Conservation (phyloP, 2,113 vertebrate genomes). For the Nicator chloris region DNA sequence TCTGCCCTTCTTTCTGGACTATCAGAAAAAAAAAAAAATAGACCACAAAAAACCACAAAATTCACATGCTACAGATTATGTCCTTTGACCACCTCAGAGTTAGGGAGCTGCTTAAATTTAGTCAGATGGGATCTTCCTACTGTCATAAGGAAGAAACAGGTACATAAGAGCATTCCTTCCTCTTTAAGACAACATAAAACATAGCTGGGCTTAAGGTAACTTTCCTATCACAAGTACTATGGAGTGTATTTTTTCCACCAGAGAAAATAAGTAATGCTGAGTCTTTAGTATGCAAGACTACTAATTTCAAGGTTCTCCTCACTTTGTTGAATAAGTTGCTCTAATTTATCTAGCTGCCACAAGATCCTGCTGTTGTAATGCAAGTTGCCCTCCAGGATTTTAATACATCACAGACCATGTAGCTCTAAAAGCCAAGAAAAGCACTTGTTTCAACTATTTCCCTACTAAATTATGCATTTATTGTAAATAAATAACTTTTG, state of each 20-base stretch:
- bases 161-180: not conserved
- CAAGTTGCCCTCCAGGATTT: not conserved
- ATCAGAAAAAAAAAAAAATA: not conserved
- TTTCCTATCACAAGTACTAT: not conserved
- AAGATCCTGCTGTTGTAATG: not conserved
- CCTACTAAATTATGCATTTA: not conserved
- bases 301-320: slow-evolving; percentile 25
- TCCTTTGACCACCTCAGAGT: not conserved
- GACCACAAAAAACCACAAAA: too few relatives aligned
- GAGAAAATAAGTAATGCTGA: not conserved
- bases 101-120: not conserved
- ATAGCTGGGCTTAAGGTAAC: not conserved
- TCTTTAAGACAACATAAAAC: not conserved
- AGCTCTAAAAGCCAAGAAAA: not conserved
- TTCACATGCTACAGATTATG: not conserved
- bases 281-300: not conserved
- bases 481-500: not conserved
- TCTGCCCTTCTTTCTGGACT: not conserved
- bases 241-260: not conserved
- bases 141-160: not conserved
- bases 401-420: not conserved
- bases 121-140: not conserved
- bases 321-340: not conserved
- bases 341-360: not conserved
- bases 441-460: not conserved